Evolutionary conservation across 2,797 vertebrate species (phyloP), one percentile per base, ranked within the genome.

Genomic region (Oreortyx pictus): DNA sequence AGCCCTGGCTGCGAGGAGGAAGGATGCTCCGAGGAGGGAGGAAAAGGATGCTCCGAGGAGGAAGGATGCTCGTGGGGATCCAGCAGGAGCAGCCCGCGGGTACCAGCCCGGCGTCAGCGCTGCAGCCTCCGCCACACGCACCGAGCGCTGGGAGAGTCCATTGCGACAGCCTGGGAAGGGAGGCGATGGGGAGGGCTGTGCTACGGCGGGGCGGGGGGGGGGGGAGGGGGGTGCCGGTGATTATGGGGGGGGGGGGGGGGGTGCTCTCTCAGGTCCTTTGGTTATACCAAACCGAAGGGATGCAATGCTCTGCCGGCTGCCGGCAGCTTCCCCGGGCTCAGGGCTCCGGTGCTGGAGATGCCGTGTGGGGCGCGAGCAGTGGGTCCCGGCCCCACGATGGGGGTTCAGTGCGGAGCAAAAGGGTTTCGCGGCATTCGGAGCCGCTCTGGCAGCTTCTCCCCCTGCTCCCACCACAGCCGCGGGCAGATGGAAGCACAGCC

Each of bases 91-190:
- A 71, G 93, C 86, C 71, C 78, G 4, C 83, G 94, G 82, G 96
- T 52, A 91, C 71, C 86, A 89, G 77, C 60, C 67, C 87, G 16
- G 81, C 70, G 72, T 64, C 88, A 93, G 3, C 82, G 80, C 86
- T 70, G 75, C 94, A 88, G 86, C 95, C 91, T 91, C 85, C 90
- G 81, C 37, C 92, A 86, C 93, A 29, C 66, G 39, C 87, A 16
- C 89, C 43, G 88, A 90, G 87, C 82, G 44, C 7, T 70, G 95
- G 95, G 94, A 94, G 93, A 96, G 73, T 89, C 97, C 96, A 97
- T 94, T 82, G 60, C 75, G 68, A 78, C 87, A 61, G 39, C 49
- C 57, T 52, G 44, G 65, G 81, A 81, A 90, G 89, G 91, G 89
- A 92, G 79, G 79, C 2, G 66, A 33, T 15, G 9, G 33, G 29